These are phyloP conservation scores for Sepioteuthis lessoniana DNA, from an alignment of 2,888 invertebrate species.

Conservation along the genomic window DNA sequence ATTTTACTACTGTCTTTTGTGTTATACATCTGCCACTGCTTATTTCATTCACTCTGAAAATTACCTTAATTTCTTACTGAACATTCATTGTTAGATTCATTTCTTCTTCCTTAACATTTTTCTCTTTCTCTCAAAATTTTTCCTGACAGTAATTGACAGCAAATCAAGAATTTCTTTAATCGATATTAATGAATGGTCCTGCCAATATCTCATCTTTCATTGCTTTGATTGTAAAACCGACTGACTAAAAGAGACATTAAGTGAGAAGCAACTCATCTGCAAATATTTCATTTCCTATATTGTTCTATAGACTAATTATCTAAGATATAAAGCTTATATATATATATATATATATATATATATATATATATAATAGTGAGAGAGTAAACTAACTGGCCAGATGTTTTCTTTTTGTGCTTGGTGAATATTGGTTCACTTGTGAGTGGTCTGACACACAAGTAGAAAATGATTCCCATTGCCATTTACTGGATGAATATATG, in stretches of 20 bases:
- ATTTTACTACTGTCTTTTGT: background rate
- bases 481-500: too few species aligned
- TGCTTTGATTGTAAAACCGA: background rate
- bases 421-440: too few species aligned
- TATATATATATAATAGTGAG: too few species aligned
- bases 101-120: background rate
- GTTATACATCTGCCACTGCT: background rate
- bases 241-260: background rate
- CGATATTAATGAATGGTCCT: background rate
- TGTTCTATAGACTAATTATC: background rate
- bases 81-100: conserved; percentile 2
- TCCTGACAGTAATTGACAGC: background rate
- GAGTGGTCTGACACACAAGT: too few species aligned
- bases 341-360: background rate
- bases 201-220: background rate
- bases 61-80: background rate
- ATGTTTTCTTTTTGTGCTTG: background rate
- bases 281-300: background rate
- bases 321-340: background rate
- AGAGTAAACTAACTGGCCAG: too few species aligned
- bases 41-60: background rate
- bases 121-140: background rate
- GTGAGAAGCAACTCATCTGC: background rate
- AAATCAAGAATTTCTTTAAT: background rate
- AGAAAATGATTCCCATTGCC: too few species aligned